Conservation (phyloP, 2,888 invertebrate genomes). For the Acanthacorydalis orientalis region DNA sequence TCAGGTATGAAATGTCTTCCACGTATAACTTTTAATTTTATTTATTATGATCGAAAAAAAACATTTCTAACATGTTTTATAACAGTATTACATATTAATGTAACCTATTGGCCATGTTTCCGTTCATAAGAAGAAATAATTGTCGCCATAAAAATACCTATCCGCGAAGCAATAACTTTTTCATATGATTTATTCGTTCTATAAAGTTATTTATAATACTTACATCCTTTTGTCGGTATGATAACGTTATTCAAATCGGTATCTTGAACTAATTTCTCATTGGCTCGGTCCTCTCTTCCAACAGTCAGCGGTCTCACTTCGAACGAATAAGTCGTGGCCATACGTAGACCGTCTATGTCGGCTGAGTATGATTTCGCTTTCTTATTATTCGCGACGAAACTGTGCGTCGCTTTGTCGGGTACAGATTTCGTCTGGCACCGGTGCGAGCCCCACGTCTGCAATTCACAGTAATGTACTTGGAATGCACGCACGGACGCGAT, state of each 20-base stretch:
- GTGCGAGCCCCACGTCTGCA: conserved; percentile 64
- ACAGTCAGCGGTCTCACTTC: conserved; percentile 45
- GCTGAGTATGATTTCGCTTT: conserved; percentile 33
- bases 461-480: conserved; percentile 42
- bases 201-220: conserved; percentile 22
- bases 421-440: conserved; percentile 42
- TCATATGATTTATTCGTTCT: too few species aligned
- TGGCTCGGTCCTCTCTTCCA: conserved; percentile 25
- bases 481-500: conserved; percentile 5
- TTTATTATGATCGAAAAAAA: too few species aligned
- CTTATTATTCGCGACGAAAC: conserved; percentile 16
- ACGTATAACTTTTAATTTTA: too few species aligned
- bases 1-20: too few species aligned
- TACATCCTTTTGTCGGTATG: conserved; percentile 72
- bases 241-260: conserved; percentile 48
- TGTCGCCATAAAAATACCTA: too few species aligned
- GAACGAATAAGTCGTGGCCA: conserved; percentile 71
- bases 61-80: too few species aligned
- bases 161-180: too few species aligned
- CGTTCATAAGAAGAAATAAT: too few species aligned
- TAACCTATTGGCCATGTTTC: too few species aligned
- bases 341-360: conserved; percentile 50
- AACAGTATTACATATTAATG: too few species aligned
- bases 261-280: conserved; percentile 27
- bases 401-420: conserved; percentile 14